Evolutionary conservation across 2,797 vertebrate species (phyloP).

Genomic region (Lithobates pipiens): DNA sequence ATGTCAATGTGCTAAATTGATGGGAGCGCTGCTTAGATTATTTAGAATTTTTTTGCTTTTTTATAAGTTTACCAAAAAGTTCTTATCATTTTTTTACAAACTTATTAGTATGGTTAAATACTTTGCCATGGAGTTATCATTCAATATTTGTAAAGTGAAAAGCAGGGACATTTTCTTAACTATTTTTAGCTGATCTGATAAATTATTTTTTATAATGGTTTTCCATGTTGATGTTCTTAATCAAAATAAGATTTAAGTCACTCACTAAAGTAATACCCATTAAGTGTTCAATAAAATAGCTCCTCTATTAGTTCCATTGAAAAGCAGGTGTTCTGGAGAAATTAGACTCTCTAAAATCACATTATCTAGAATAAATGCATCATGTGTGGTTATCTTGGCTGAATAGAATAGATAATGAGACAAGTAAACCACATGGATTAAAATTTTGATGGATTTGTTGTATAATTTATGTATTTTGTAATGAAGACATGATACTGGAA

Average conservation of each 20-base stretch:
- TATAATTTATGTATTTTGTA: constrained; percentile 6
- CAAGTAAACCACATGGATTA: not conserved
- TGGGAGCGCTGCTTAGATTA: too few relatives aligned
- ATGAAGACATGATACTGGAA: not conserved
- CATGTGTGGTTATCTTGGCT: constrained; percentile 30
- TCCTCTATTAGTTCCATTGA: constrained; percentile 14
- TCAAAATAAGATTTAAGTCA: constrained; percentile 43
- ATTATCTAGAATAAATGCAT: constrained; percentile 22
- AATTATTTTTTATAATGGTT: constrained; percentile 59
- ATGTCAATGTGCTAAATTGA: too few relatives aligned
- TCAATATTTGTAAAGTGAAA: not conserved
- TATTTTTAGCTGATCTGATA: not conserved
- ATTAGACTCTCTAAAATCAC: constrained; percentile 12
- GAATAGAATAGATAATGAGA: constrained; percentile 11
- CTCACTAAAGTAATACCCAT: constrained; percentile 27
- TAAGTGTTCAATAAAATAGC: constrained; percentile 38
- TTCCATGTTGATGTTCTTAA: constrained; percentile 38
- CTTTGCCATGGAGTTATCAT: not conserved
- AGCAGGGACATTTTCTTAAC: not conserved
- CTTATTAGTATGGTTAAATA: not conserved
- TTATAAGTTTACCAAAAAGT: too few relatives aligned
- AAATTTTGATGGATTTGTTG: constrained; percentile 23
- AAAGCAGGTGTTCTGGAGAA: constrained; percentile 40
- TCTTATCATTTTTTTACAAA: too few relatives aligned
- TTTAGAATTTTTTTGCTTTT: too few relatives aligned